A percentile compares a stretch with the other conserved stretches of the same genome.
Evolutionary conservation across 2,888 invertebrate species (phyloP).

Genomic region (Morpho achilles): DNA sequence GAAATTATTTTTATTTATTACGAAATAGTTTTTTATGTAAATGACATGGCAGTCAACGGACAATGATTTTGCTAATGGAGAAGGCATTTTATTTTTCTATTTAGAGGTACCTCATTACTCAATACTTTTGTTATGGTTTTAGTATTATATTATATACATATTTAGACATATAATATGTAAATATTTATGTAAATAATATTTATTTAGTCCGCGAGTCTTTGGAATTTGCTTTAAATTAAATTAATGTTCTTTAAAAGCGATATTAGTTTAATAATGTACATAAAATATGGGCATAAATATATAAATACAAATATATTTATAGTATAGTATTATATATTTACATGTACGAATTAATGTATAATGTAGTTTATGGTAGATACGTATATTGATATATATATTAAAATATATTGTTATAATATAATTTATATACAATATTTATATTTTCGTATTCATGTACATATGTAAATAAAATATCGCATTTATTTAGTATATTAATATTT

Average conservation of each 20-base stretch:
- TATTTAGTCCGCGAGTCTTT: conserved; percentile 53
- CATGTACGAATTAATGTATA: conserved; percentile 20
- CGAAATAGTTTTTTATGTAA: conserved; percentile 16
- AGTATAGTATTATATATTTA: conserved; percentile 8
- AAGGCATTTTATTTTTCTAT: conserved; percentile 30
- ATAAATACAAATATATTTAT: conserved; percentile 20
- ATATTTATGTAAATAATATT: conserved; percentile 32
- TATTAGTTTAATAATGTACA: conserved; percentile 25
- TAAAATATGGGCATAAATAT: conserved; percentile 28
- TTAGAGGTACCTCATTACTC: conserved; percentile 57
- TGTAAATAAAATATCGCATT: conserved; percentile 45
- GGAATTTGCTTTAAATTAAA: conserved; percentile 63
- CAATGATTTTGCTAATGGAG: conserved; percentile 25
- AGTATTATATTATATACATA: conserved; percentile 29
- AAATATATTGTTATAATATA: conserved; percentile 24
- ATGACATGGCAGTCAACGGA: conserved; percentile 31
- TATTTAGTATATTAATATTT: conserved; percentile 42
- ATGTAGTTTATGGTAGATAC: conserved; percentile 28
- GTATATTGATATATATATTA: conserved; percentile 26
- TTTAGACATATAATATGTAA: conserved; percentile 33
- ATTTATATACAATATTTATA: conserved; percentile 22
- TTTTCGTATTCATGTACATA: conserved; percentile 32
- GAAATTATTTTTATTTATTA: conserved; percentile 27
- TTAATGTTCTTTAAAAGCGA: conserved; percentile 14
- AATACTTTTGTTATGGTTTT: conserved; percentile 22